Percentiles rank a stretch among this genome's conserved stretches.
phyloP scores from a whole-genome alignment of 2,888 invertebrate species.

The Acleris laterana region DNA sequence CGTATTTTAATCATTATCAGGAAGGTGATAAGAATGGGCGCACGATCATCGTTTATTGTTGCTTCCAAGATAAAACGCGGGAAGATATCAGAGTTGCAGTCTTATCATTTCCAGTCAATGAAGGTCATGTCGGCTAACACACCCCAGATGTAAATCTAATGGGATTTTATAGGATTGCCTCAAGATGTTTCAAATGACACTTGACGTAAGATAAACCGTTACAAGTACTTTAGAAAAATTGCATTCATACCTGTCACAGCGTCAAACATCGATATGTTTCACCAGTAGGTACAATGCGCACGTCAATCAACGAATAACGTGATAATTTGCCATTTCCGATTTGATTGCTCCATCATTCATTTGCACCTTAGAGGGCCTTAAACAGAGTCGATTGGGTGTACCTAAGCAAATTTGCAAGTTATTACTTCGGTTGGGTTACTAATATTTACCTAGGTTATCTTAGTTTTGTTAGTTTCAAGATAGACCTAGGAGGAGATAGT shows the following conservation, averaged over 20 bases:
- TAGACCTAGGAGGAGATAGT: too few relatives aligned
- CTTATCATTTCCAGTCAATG: slow-evolving; percentile 63
- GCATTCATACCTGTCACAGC: slow-evolving; percentile 17
- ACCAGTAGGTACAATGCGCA: slow-evolving; percentile 16
- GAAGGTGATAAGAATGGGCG: slow-evolving; percentile 67
- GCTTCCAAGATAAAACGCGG: slow-evolving; percentile 61
- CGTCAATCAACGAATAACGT: slow-evolving; percentile 18
- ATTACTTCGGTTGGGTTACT: not conserved
- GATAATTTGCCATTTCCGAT: slow-evolving; percentile 27
- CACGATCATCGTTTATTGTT: slow-evolving; percentile 69
- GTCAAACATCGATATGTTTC: slow-evolving; percentile 14
- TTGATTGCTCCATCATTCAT: slow-evolving; percentile 26
- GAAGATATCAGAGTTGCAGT: slow-evolving; percentile 63
- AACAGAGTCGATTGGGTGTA: slow-evolving; percentile 9
- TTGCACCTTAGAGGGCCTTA: slow-evolving; percentile 24
- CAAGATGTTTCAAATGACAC: slow-evolving; percentile 44
- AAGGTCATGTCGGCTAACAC: slow-evolving; percentile 64
- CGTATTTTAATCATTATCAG: slow-evolving; percentile 78
- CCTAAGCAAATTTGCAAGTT: slow-evolving; percentile 22
- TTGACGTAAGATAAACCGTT: slow-evolving; percentile 22
- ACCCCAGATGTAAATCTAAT: slow-evolving; percentile 54
- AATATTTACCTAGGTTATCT: too few relatives aligned
- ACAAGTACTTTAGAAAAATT: slow-evolving; percentile 15
- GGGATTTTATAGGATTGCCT: slow-evolving; percentile 56
- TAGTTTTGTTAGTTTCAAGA: too few relatives aligned